Evolutionary conservation across 2,888 invertebrate species (phyloP).

Genomic region (Lepidonotus clava): DNA sequence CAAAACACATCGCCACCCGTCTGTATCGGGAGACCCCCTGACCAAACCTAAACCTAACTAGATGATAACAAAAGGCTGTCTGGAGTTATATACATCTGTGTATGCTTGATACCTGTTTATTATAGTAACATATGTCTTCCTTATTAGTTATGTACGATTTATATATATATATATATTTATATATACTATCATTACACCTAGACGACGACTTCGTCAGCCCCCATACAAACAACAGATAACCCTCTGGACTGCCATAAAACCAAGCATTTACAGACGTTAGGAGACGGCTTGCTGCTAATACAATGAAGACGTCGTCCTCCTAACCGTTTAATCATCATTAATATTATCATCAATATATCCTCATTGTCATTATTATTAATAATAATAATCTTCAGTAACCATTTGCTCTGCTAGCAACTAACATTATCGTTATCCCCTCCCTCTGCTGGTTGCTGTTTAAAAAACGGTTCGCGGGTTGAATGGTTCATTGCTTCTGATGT

Average conservation of each 20-base stretch:
- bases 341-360: neutral
- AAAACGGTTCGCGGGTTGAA: conserved; percentile 11
- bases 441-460: neutral
- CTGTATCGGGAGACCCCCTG: neutral
- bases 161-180: conserved; percentile 38
- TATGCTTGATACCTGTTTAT: conserved; percentile 33
- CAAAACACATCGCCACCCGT: neutral
- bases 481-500: neutral
- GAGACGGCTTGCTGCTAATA: neutral
- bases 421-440: neutral
- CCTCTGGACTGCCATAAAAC: conserved; percentile 35
- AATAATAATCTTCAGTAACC: no score
- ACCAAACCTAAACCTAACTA: conserved; percentile 34
- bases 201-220: conserved; percentile 3
- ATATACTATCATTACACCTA: conserved; percentile 51
- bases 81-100: conserved; percentile 50
- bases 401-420: neutral
- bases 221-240: conserved; percentile 38
- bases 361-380: neutral
- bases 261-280: neutral
- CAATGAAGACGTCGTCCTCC: neutral
- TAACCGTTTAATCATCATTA: conserved; percentile 12
- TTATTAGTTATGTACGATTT: conserved; percentile 46
- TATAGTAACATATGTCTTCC: conserved; percentile 39
- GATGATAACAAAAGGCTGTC: conserved; percentile 40